A percentile compares a stretch with the other conserved stretches of the same genome.
Conservation (phyloP, 2,888 invertebrate genomes). For the Acronicta aceris region DNA sequence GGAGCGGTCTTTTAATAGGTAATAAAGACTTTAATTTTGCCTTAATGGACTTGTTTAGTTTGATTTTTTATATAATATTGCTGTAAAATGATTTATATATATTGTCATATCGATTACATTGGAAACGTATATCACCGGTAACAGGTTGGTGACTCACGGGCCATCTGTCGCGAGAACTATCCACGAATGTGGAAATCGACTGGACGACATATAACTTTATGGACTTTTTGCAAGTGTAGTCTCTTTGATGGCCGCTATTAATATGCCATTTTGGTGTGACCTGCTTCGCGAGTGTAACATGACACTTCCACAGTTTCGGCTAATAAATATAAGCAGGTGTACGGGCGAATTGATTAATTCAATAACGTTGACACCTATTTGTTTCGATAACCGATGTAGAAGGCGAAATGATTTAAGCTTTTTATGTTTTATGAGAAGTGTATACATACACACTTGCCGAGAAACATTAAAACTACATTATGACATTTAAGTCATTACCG, state of each 20-base stretch:
- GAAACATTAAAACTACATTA: slow-evolving; percentile 40
- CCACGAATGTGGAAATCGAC: slow-evolving; percentile 80
- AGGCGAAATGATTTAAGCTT: slow-evolving; percentile 3
- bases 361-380: slow-evolving; percentile 57
- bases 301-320: slow-evolving; percentile 63
- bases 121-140: slow-evolving; percentile 72
- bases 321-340: slow-evolving; percentile 26
- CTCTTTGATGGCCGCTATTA: slow-evolving; percentile 72
- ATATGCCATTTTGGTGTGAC: slow-evolving; percentile 74
- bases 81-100: slow-evolving; percentile 71
- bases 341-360: slow-evolving; percentile 29
- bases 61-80: slow-evolving; percentile 57
- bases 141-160: slow-evolving; percentile 86
- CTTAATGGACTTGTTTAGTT: slow-evolving; percentile 58
- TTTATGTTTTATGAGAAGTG: slow-evolving; percentile 1
- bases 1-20: slow-evolving; percentile 66
- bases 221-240: slow-evolving; percentile 67
- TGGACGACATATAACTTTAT: slow-evolving; percentile 73
- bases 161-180: slow-evolving; percentile 87
- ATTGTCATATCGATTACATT: slow-evolving; percentile 79
- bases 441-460: slow-evolving; percentile 9
- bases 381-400: slow-evolving; percentile 34
- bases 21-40: slow-evolving; percentile 61
- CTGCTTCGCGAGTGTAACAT: slow-evolving; percentile 71
- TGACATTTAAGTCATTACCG: slow-evolving; percentile 42